A percentile compares a stretch with the other conserved stretches of the same genome.
phyloP scores from a whole-genome alignment of 2,888 invertebrate genomes.

The Prenolepis imparis region DNA sequence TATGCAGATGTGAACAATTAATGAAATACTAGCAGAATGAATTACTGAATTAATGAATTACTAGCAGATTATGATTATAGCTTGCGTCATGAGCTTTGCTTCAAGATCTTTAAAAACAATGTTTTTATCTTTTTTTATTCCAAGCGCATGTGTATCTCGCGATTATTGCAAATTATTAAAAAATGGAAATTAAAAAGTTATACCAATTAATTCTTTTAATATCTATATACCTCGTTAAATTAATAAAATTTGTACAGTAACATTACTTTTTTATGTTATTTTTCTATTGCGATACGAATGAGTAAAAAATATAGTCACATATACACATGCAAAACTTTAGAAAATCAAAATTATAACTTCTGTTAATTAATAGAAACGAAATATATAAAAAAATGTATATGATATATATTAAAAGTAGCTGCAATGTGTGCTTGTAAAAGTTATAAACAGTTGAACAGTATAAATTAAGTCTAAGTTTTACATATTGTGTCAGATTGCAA shows the following conservation, averaged over 20 bases:
- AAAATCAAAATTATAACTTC: constrained; percentile 33
- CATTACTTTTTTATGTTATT: not conserved
- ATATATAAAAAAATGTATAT: constrained; percentile 12
- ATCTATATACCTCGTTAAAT: constrained; percentile 11
- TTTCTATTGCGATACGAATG: not conserved
- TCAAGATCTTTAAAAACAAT: constrained; percentile 21
- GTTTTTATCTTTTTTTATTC: constrained; percentile 35
- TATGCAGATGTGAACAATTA: not conserved
- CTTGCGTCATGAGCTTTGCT: not conserved
- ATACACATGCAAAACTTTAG: not conserved
- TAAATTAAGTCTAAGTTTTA: constrained; percentile 3
- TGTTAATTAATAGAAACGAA: constrained; percentile 16
- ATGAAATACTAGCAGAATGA: not conserved
- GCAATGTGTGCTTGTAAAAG: constrained; percentile 18
- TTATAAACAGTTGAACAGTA: not conserved
- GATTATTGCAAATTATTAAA: constrained; percentile 29
- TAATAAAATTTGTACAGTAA: not conserved
- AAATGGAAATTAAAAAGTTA: not conserved
- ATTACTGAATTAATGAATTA: not conserved
- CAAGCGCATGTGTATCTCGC: constrained; percentile 15
- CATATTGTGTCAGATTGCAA: not conserved
- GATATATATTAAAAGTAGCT: constrained; percentile 6
- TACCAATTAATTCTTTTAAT: not conserved
- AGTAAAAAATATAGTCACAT: constrained; percentile 12
- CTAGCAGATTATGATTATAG: constrained; percentile 18